phyloP scores from a whole-genome alignment of 2,888 invertebrate genomes.

The Amiota mariae region DNA sequence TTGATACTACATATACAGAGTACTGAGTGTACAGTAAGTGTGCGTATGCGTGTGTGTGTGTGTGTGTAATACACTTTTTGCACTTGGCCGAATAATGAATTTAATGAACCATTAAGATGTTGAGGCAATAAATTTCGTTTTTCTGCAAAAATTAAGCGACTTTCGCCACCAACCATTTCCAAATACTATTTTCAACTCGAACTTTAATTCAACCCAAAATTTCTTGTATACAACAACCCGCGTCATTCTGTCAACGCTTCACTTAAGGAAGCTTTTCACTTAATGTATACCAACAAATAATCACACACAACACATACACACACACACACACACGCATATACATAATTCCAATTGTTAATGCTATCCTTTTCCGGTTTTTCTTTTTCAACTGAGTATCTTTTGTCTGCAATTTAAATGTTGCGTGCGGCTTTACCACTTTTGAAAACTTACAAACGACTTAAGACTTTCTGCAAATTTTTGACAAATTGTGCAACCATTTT shows the following conservation, averaged over 20 bases:
- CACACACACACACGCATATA: background rate
- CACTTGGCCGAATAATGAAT: constrained; percentile 68
- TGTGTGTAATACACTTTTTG: constrained; percentile 44
- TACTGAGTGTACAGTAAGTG: constrained; percentile 45
- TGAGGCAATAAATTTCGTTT: constrained; percentile 67
- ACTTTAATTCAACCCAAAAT: constrained; percentile 1
- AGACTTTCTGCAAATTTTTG: constrained; percentile 57
- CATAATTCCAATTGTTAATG: background rate
- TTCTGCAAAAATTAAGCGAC: constrained; percentile 67
- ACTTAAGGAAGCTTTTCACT: constrained; percentile 43
- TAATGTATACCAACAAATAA: constrained; percentile 38
- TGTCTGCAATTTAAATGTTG: background rate
- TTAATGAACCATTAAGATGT: constrained; percentile 73
- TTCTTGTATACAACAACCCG: background rate
- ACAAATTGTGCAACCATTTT: constrained; percentile 54
- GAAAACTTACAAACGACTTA: constrained; percentile 16
- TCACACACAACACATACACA: constrained; percentile 30
- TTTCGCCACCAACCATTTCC: constrained; percentile 24
- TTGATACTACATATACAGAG: constrained; percentile 49
- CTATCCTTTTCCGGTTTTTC: background rate
- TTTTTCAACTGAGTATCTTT: too few species aligned
- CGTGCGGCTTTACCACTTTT: background rate
- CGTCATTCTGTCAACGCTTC: constrained; percentile 41
- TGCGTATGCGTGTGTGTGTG: constrained; percentile 23
- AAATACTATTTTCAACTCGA: constrained; percentile 7